phyloP scores from a whole-genome alignment of 2,113 vertebrate genomes.

The Sminthopsis crassicaudata region DNA sequence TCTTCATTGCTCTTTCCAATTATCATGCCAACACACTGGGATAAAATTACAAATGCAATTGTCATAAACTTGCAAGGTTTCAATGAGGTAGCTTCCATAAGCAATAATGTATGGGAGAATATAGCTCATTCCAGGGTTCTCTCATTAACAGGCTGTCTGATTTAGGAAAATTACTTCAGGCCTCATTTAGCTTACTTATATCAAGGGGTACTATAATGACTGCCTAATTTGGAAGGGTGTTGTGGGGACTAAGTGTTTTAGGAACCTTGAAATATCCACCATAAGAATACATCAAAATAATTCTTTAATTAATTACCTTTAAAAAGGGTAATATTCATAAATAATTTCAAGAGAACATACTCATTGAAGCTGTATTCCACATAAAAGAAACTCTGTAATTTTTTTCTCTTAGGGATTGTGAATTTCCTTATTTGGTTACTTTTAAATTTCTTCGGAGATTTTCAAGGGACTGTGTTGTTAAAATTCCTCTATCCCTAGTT shows the following conservation, averaged over 20 bases:
- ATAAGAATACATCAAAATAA: not conserved
- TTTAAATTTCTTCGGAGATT: constrained; percentile 3
- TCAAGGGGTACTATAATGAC: constrained; percentile 14
- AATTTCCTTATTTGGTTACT: not conserved
- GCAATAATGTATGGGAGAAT: not conserved
- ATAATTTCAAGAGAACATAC: not conserved
- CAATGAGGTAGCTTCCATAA: not conserved
- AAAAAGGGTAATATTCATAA: not conserved
- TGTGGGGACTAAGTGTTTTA: constrained; percentile 1
- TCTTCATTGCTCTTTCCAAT: not conserved
- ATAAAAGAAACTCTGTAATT: not conserved
- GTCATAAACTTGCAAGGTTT: not conserved
- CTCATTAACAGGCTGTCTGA: constrained; percentile 33
- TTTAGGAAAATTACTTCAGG: constrained; percentile 36
- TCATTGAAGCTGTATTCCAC: not conserved
- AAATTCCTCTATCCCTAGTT: not conserved
- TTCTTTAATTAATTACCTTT: too few species aligned
- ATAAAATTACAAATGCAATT: not conserved
- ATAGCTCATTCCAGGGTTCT: not conserved
- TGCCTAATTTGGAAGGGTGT: constrained; percentile 15
- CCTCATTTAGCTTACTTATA: constrained; percentile 57
- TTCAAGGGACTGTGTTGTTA: not conserved
- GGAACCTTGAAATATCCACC: not conserved
- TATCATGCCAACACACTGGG: not conserved
- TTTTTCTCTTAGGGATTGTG: not conserved